Conservation (phyloP, 2,797 vertebrate genomes). For the Mormyrus hasselquistii region DNA sequence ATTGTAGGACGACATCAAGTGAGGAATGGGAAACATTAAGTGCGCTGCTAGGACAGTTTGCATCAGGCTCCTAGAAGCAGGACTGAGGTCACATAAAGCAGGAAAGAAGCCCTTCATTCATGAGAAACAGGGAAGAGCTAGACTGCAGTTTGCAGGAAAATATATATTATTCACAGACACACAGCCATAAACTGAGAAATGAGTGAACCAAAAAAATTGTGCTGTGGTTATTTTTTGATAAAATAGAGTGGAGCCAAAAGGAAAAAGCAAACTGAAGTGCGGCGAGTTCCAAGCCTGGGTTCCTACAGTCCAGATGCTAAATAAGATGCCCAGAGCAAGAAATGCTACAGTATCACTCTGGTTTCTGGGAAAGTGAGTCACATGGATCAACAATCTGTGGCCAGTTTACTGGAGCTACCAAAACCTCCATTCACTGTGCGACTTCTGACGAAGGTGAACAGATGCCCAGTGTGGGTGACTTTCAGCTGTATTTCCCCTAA, state of each 20-base stretch:
- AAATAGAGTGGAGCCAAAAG: not conserved
- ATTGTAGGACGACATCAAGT: not conserved
- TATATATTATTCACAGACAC: too few species aligned
- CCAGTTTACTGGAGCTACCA: not conserved
- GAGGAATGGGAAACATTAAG: not conserved
- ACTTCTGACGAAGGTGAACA: not conserved
- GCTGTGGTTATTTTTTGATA: not conserved
- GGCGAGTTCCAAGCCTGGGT: too few species aligned
- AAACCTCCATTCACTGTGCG: not conserved
- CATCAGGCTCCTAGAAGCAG: not conserved
- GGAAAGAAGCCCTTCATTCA: not conserved
- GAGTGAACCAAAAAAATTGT: too few species aligned
- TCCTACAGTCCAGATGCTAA: not conserved
- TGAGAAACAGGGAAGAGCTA: not conserved
- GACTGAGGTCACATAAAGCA: too few species aligned
- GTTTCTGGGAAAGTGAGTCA: not conserved
- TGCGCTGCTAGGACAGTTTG: not conserved
- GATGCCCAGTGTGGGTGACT: not conserved
- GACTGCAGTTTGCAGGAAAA: too few species aligned
- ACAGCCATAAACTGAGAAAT: too few species aligned
- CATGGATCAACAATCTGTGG: not conserved
- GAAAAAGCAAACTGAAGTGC: not conserved
- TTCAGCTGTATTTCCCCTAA: not conserved
- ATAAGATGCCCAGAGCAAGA: not conserved
- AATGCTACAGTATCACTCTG: not conserved